Evolutionary conservation across 2,888 invertebrate genomes (phyloP).

Genomic region (Trichopoda pennipes): DNA sequence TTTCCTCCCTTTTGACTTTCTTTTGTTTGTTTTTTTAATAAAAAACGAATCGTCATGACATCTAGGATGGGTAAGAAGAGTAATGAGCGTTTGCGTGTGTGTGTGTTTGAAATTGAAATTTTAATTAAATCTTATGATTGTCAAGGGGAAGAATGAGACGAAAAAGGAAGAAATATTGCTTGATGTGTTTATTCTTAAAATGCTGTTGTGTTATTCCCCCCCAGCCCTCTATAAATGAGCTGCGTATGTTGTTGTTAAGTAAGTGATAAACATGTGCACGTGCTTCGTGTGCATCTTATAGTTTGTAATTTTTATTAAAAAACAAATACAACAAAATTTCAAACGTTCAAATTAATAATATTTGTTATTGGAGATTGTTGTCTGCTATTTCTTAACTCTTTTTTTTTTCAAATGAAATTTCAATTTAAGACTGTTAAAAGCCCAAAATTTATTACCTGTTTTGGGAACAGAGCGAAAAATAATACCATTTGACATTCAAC

Average conservation of each 20-base stretch:
- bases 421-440: too few species aligned
- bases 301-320: constrained; percentile 14
- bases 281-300: constrained; percentile 33
- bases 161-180: constrained; percentile 2
- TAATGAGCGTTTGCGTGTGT: constrained; percentile 14
- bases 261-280: constrained; percentile 19
- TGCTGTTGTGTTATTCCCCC: neutral
- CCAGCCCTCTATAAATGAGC: neutral
- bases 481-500: too few species aligned
- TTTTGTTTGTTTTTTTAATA: constrained; percentile 66
- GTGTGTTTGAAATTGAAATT: constrained; percentile 47
- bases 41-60: constrained; percentile 63
- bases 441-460: too few species aligned
- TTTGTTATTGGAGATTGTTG: too few species aligned
- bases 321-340: constrained; percentile 7
- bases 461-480: too few species aligned
- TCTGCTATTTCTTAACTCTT: too few species aligned
- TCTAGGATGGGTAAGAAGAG: constrained; percentile 29
- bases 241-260: neutral
- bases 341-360: neutral
- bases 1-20: constrained; percentile 44
- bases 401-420: too few species aligned
- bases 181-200: constrained; percentile 40
- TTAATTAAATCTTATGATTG: constrained; percentile 59
- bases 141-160: neutral